Evolutionary conservation across 2,888 invertebrate species (phyloP), one percentile per base, ranked within the genome.

Genomic region (Lampropteryx suffumata): DNA sequence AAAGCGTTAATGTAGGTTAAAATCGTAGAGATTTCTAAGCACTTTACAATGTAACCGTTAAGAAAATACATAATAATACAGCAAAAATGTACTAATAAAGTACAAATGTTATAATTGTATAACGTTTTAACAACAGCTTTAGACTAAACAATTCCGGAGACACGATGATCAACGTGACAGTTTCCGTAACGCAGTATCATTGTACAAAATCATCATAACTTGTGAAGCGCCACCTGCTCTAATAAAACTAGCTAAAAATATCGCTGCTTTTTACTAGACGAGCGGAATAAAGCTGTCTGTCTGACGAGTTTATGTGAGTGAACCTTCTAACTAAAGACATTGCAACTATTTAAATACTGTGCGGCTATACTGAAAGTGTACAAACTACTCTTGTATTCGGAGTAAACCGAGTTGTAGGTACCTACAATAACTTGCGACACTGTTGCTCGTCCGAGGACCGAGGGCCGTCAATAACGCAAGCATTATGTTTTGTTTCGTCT

Each of bases 281-380:
- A 59, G 57, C 52, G 50, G 34, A 50, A 61, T 72, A 69, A 69
- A 72, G 62, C 61, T 70, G 73, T 71, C 73, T 49, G 47, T 26
- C 24, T 49, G 61, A 50, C 50, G 58, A 62, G 65, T 68, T 73
- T 65, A 72, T 56, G 62, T 57, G 48, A 47, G 21, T 56, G 58
- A 60, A 50, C 53, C 33, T 50, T 62, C 37, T 14, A 12, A 36
- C 21, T 34, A 9, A 27, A 36, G 24, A 29, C 17, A 29, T 34
- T 35, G 11, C 24, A 35, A 34, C 34, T 34, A 17, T 44, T 14
- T 35, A 35, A 34, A 39, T 29, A 8, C 17, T 10, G 6, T 13
- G 26, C 10, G 17, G 17, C 4, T 2, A 17, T 17, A 17, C 17
- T 4, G 17, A 17, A 4, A 3, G 17, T 4, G 17, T 17, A 17